Evolutionary conservation across 2,797 vertebrate genomes (phyloP), one percentile per base, ranked within the genome.

Genomic region (Leuciscus waleckii): DNA sequence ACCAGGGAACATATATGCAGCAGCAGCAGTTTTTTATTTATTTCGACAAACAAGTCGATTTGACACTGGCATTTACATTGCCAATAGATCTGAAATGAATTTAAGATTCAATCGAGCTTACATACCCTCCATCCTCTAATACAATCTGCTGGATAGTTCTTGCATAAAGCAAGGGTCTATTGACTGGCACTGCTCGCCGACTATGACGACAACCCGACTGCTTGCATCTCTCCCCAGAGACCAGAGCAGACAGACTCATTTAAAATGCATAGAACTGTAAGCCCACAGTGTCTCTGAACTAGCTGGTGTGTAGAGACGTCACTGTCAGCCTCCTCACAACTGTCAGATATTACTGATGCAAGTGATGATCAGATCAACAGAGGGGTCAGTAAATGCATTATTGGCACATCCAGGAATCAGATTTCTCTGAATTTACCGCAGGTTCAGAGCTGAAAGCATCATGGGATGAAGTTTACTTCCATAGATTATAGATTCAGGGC

Each of bases 221-320:
- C 29, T 26, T 46, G 65, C 2, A 69, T 43, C 63, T 43, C 63
- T 65, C 81, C 56, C 37, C 54, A 37, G 37, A 54, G 29, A 79
- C n/a, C 54, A 14, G 74, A 81, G 39, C 51, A 61, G 70, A 82
- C 86, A 51, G 26, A 19, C 61, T 81, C 51, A 71, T 84, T 58
- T 81, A 37, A 86, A 85, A 86, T 81, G 75, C 65, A 77, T 75
- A 29, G 26, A 14, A 39, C 70, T 35, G 63, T 83, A 79, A 86
- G 80, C 41, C 29, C 26, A 46, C 37, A 29, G 61, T 13, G 37
- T 75, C 75, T 79, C 69, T 69, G 65, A 74, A 65, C n/a, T 70
- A 84, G 68, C n/a, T 58, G 81, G 56, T 39, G 26, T 61, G 29
- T 63, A 63, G n/a, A 70, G 32, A 58, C 77, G 8, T 61, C 49